Evolutionary conservation across 2,797 vertebrate genomes (phyloP).

Genomic region (Rhinichthys osculus): DNA sequence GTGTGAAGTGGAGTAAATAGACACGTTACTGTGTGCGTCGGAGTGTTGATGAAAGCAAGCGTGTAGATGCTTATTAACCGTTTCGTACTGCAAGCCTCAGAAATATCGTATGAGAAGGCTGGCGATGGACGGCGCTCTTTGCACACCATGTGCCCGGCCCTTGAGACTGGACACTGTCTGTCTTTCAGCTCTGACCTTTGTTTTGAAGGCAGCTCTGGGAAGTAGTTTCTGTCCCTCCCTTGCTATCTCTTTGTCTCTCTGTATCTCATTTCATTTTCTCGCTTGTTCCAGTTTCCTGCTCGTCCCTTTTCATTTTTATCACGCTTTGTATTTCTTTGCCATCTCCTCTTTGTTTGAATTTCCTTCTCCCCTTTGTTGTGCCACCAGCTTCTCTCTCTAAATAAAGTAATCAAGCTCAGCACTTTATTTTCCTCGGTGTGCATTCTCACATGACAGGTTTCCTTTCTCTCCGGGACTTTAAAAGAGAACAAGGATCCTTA

Average conservation of each 20-base stretch:
- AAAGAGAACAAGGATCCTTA: slow-evolving; percentile 19
- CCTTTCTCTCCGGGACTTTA: slow-evolving; percentile 37
- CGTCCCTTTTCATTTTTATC: neutral
- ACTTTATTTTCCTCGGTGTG: slow-evolving; percentile 49
- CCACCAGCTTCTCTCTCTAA: slow-evolving; percentile 40
- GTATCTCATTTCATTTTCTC: slow-evolving; percentile 42
- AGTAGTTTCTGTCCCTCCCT: slow-evolving; percentile 43
- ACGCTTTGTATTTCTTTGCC: neutral
- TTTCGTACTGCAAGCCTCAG: slow-evolving; percentile 21
- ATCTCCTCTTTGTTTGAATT: slow-evolving; percentile 27
- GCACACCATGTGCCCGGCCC: slow-evolving; percentile 41
- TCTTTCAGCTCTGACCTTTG: slow-evolving; percentile 55
- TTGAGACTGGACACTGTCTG: slow-evolving; percentile 38
- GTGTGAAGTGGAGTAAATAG: slow-evolving; percentile 52
- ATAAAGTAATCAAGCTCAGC: slow-evolving; percentile 43
- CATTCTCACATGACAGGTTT: slow-evolving; percentile 49
- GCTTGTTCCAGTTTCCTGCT: slow-evolving; percentile 24
- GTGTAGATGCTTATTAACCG: slow-evolving; percentile 32
- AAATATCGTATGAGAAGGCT: slow-evolving; percentile 14
- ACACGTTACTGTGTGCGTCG: slow-evolving; percentile 23
- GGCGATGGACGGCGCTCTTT: neutral
- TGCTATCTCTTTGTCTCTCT: slow-evolving; percentile 25
- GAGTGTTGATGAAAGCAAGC: slow-evolving; percentile 32
- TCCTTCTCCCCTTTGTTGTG: slow-evolving; percentile 18
- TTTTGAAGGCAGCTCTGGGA: slow-evolving; percentile 37